A percentile compares a stretch with the other conserved stretches of the same genome.
These are phyloP conservation scores for Cirrhinus mrigala DNA, from an alignment of 2,797 vertebrate species.

Conservation along the genomic window DNA sequence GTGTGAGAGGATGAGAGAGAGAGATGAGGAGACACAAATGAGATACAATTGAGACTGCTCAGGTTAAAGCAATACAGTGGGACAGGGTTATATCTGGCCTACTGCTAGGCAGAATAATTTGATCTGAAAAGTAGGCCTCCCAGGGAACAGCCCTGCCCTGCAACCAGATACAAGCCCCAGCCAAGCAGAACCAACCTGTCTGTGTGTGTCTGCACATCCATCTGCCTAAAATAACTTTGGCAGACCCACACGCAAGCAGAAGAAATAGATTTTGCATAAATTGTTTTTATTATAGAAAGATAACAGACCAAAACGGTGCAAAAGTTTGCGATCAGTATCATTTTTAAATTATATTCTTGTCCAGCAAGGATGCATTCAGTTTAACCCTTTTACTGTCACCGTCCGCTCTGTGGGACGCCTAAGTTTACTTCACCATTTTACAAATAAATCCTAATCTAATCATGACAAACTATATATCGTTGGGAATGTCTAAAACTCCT, in stretches of 20 bases:
- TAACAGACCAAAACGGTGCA: not conserved
- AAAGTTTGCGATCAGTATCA: not conserved
- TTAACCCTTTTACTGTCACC: too few species aligned
- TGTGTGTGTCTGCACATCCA: conserved; percentile 33
- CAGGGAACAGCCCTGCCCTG: conserved; percentile 30
- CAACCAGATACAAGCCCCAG: conserved; percentile 37
- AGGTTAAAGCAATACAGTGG: conserved; percentile 17
- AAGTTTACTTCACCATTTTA: too few species aligned
- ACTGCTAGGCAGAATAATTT: conserved; percentile 39
- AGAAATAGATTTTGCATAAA: not conserved
- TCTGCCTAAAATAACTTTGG: conserved; percentile 28
- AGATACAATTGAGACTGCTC: conserved; percentile 7
- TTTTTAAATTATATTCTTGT: not conserved
- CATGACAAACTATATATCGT: too few species aligned
- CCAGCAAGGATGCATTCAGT: not conserved
- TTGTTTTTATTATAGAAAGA: conserved; percentile 6
- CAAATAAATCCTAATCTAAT: too few species aligned
- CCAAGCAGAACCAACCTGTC: conserved; percentile 44
- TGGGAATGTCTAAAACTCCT: too few species aligned
- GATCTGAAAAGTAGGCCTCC: conserved; percentile 42
- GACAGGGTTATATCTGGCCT: conserved; percentile 16
- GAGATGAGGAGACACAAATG: conserved; percentile 19
- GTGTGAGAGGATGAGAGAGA: not conserved
- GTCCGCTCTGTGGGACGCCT: too few species aligned
- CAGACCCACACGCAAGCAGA: not conserved